Base-by-base conservation (phyloP, 2,797 vertebrate species). In the Gastrophryne carolinensis region DNA sequence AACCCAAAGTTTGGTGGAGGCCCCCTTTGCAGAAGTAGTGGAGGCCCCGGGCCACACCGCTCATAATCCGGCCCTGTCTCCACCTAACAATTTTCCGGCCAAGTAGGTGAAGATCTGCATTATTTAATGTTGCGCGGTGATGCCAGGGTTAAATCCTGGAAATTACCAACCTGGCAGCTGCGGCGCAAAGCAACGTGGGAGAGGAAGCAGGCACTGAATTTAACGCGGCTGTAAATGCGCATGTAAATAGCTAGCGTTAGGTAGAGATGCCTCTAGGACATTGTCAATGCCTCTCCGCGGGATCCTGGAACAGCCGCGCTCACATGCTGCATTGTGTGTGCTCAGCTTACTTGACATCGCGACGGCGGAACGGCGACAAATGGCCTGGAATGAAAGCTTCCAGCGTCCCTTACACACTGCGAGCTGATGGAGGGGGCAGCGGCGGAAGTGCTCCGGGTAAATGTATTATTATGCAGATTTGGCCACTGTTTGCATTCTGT, bases 291-390 rank as follows among this genome's bases (percentile, higher is more conserved):
- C 50, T 73, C 61, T 56, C 56, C 15, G 23, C 9, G 50, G 68
- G 68, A 13, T 10, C 23, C 27, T 41, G 30, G 60, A 60, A 60
- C 54, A 71, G 17, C 68, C 37, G 3, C 10, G 4, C n/a, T 47
- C 35, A 13, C 17, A 13, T 3, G 30, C 39, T 13, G 30, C 39
- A 58, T 50, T 67, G 53, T 75, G 62, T 30, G 12, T 1, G 62
- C 62, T 67, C 72, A 75, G 72, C 63, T 75, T 24, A 47, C 56
- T 63, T 52, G 57, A 10, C 50, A 56, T 35, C 5, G 30, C 49
- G 23, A 37, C 58, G 62, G 26, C 57, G 39, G 68, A 62, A 72
- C 57, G 19, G 39, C 63, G 12, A 34, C 63, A 49, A 67, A 75
- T 67, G 72, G 62, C 1, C 39, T n/a, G 63, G 67, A 35, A 67